Percentiles rank a stretch among this genome's conserved stretches.
phyloP scores from a whole-genome alignment of 2,797 vertebrate species.

The Chloroceryle amazona region DNA sequence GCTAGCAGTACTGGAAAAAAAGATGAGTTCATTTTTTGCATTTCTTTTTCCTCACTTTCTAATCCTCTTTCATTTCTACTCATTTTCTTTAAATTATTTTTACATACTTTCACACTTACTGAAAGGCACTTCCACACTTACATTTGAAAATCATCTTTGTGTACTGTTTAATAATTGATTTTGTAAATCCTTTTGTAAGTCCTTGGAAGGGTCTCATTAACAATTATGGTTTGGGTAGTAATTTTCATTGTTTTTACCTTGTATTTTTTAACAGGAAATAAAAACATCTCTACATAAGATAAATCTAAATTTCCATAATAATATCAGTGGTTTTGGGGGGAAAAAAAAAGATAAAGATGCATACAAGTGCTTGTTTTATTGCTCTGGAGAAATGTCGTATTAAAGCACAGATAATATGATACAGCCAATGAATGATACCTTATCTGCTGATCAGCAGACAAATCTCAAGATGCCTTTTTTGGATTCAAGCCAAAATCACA shows the following conservation, averaged over 20 bases:
- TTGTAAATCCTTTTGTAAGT: neutral
- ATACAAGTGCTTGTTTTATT: neutral
- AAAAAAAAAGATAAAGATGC: neutral
- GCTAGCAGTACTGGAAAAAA: neutral
- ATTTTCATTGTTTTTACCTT: neutral
- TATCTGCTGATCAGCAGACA: neutral
- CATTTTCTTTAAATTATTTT: neutral
- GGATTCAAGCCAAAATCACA: neutral
- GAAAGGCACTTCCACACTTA: neutral
- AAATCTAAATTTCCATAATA: neutral
- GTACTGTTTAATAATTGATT: neutral
- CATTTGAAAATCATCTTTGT: neutral
- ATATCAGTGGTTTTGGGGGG: neutral
- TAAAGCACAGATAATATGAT: neutral
- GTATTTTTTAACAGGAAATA: too few relatives aligned
- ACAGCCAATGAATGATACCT: neutral
- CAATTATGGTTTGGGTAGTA: neutral
- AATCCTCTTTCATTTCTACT: neutral
- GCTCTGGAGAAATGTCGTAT: neutral
- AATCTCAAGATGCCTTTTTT: neutral
- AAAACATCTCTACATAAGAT: neutral
- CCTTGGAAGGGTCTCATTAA: neutral
- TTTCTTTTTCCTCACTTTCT: neutral
- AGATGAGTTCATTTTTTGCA: neutral
- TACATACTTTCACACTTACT: neutral